Conservation (phyloP, 2,888 invertebrate genomes). For the Ariolimax columbianus region DNA sequence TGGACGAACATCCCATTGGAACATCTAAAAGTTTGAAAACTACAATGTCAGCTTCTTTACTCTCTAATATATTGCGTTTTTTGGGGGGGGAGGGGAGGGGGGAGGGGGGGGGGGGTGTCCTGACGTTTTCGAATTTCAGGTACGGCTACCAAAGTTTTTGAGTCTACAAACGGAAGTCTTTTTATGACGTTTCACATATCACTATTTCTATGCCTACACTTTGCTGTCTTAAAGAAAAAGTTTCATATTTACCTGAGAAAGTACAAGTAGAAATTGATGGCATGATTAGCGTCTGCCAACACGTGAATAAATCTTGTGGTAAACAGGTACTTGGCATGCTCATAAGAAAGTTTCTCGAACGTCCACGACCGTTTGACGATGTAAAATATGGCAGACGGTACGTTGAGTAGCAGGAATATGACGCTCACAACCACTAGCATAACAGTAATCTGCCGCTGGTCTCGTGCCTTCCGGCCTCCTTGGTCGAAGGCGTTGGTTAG, state of each 20-base stretch:
- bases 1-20: too few relatives aligned
- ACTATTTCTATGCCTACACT: too few relatives aligned
- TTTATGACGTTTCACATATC: too few relatives aligned
- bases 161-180: too few relatives aligned
- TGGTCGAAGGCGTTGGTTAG: conserved; percentile 59
- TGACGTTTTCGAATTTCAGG: too few relatives aligned
- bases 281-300: conserved; percentile 40
- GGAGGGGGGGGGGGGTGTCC: too few relatives aligned
- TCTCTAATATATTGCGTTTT: too few relatives aligned
- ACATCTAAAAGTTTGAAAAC: too few relatives aligned
- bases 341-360: conserved; percentile 54
- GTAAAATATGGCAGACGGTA: conserved; percentile 70
- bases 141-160: too few relatives aligned
- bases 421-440: conserved; percentile 69
- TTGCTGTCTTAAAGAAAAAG: too few relatives aligned
- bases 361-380: conserved; percentile 59
- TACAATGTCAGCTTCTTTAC: too few relatives aligned
- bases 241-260: conserved; percentile 40
- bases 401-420: conserved; percentile 65
- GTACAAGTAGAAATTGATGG: conserved; percentile 49
- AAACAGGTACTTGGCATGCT: conserved; percentile 53
- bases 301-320: conserved; percentile 31
- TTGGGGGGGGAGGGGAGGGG: too few relatives aligned
- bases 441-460: conserved; percentile 68
- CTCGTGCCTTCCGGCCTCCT: conserved; percentile 59